A percentile compares a stretch with the other conserved stretches of the same genome.
phyloP scores from a whole-genome alignment of 2,113 vertebrate genomes.

The Tetrao urogallus region DNA sequence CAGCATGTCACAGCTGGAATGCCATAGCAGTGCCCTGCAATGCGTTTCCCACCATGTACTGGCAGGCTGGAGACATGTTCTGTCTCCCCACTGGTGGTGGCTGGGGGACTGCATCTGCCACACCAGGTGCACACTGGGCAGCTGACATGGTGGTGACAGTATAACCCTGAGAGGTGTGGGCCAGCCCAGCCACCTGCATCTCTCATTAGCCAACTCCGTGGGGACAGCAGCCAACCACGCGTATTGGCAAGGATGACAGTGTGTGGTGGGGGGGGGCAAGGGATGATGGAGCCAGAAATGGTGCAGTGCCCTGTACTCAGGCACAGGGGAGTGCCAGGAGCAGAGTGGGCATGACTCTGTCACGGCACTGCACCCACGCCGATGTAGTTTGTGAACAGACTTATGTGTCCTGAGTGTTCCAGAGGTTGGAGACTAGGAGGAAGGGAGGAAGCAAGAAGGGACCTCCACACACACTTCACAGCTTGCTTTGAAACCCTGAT shows the following conservation, averaged over 20 bases:
- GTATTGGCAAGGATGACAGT: background rate
- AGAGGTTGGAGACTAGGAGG: background rate
- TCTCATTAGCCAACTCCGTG: accelerated
- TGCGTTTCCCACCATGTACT: background rate
- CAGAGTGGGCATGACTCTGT: background rate
- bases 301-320: background rate
- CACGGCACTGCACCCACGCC: background rate
- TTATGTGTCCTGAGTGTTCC: background rate
- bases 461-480: background rate
- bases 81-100: accelerated
- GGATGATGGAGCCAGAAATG: background rate
- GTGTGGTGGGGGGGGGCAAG: background rate
- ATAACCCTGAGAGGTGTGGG: background rate
- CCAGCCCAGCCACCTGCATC: accelerated
- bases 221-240: accelerated
- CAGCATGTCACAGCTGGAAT: background rate
- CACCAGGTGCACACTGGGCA: background rate
- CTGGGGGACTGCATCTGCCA: background rate
- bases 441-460: background rate
- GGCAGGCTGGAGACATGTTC: background rate
- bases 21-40: background rate
- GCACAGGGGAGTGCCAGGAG: background rate
- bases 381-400: background rate
- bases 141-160: accelerated
- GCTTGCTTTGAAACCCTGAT: background rate